These are phyloP conservation scores for Oreochromis spilurus DNA, from an alignment of 2,113 vertebrate genomes.

Conservation along the genomic window DNA sequence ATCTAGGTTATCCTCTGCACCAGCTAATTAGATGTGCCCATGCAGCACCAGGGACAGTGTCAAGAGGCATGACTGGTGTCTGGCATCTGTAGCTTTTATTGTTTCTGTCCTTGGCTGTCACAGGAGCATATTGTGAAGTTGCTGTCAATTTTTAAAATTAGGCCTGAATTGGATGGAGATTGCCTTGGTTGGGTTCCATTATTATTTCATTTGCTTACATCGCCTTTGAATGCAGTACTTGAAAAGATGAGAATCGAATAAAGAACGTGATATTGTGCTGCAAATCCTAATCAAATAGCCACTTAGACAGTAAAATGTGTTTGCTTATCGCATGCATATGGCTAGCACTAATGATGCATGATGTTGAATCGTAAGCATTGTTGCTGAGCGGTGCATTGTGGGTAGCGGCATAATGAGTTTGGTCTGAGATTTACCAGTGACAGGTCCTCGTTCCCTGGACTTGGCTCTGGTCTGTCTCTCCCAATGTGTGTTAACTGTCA, in stretches of 20 bases:
- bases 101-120: constrained; percentile 14
- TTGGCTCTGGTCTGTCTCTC: constrained; percentile 52
- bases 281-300: constrained; percentile 7
- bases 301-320: constrained; percentile 1
- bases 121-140: not conserved
- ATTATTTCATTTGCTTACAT: not conserved
- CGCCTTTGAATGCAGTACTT: not conserved
- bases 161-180: not conserved
- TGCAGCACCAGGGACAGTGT: constrained; percentile 22
- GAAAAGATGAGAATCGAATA: not conserved
- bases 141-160: not conserved
- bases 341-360: constrained; percentile 22
- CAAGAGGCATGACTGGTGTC: constrained; percentile 10
- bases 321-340: not conserved
- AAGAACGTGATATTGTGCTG: not conserved
- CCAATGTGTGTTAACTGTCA: constrained; percentile 55
- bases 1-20: constrained; percentile 57
- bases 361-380: constrained; percentile 8
- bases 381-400: constrained; percentile 39
- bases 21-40: constrained; percentile 41
- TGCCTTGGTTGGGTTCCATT: not conserved
- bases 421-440: constrained; percentile 49
- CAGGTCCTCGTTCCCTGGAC: constrained; percentile 47
- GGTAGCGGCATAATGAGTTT: constrained; percentile 48
- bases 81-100: constrained; percentile 15